Evolutionary conservation across 2,797 vertebrate genomes (phyloP).

Genomic region (Chelonia mydas): DNA sequence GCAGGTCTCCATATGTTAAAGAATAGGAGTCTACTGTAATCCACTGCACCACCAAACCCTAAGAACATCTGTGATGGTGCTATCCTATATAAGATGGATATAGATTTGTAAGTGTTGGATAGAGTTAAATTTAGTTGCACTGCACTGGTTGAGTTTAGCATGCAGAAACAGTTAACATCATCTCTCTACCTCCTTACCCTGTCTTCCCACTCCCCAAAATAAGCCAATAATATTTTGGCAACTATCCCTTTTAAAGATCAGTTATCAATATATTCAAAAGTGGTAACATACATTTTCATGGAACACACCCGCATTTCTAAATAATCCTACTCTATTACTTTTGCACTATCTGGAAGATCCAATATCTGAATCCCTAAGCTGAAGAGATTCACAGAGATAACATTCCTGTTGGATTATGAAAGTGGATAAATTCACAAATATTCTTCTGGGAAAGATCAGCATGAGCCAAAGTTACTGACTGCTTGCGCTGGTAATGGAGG

Average conservation of each 20-base stretch:
- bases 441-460: neutral
- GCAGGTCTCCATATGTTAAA: neutral
- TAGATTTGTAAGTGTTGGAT: neutral
- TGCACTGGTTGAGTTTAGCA: neutral
- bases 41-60: neutral
- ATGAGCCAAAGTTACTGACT: neutral
- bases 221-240: neutral
- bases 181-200: neutral
- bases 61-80: rapidly evolving
- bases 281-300: neutral
- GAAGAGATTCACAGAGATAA: neutral
- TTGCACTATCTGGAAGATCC: neutral
- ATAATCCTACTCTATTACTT: neutral
- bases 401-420: neutral
- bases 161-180: neutral
- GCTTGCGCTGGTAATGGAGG: neutral
- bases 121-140: neutral
- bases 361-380: neutral
- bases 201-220: neutral
- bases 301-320: neutral
- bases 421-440: neutral
- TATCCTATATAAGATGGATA: neutral
- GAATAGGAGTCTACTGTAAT: no score
- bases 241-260: neutral
- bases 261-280: neutral